phyloP scores from a whole-genome alignment of 2,888 invertebrate species.

The Hoplodrina ambigua region DNA sequence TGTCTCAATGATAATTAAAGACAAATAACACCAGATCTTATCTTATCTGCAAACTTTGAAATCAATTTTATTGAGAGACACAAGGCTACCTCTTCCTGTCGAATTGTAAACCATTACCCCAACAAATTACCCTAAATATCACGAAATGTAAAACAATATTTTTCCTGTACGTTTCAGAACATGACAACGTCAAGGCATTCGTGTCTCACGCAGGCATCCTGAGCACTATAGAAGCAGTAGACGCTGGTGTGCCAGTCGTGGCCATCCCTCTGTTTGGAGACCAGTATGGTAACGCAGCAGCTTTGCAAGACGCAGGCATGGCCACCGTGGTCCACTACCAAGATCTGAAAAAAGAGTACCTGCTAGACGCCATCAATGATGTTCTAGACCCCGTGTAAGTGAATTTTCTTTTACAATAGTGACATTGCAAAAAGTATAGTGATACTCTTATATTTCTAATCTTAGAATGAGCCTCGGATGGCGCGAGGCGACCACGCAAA shows the following conservation, averaged over 20 bases:
- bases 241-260: constrained; percentile 92
- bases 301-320: constrained; percentile 90
- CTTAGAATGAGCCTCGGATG: too few species aligned
- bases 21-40: constrained; percentile 1
- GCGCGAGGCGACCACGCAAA: too few species aligned
- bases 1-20: neutral
- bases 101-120: neutral
- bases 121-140: too few species aligned
- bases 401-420: neutral
- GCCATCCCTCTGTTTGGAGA: constrained; percentile 93
- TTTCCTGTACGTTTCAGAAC: constrained; percentile 85
- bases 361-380: constrained; percentile 90
- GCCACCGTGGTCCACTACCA: constrained; percentile 90
- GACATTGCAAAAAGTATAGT: constrained; percentile 1
- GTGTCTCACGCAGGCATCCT: constrained; percentile 93
- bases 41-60: neutral
- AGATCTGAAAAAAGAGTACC: constrained; percentile 89
- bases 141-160: neutral
- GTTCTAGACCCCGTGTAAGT: constrained; percentile 90
- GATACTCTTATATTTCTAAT: neutral
- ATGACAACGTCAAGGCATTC: constrained; percentile 92
- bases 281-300: constrained; percentile 92
- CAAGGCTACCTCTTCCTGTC: neutral
- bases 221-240: constrained; percentile 92
- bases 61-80: neutral